phyloP scores from a whole-genome alignment of 2,113 vertebrate species.

The Phocoena sinus region DNA sequence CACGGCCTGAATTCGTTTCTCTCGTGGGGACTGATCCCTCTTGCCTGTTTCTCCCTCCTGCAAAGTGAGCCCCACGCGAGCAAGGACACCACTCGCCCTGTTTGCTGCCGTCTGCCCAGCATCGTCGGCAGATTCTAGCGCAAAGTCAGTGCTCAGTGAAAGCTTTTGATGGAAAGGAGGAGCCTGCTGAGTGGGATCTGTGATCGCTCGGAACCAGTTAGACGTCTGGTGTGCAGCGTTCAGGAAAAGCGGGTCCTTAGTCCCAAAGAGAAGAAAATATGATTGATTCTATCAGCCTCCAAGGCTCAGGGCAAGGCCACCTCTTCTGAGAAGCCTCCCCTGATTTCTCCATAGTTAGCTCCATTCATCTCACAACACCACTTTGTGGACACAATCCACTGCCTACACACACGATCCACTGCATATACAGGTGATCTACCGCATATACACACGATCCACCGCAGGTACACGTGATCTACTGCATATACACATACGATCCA shows the following conservation, averaged over 20 bases:
- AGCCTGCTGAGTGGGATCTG: background rate
- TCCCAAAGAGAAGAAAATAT: background rate
- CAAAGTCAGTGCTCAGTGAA: background rate
- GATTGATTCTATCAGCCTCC: background rate
- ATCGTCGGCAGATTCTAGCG: background rate
- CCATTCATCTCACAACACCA: background rate
- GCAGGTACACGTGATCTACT: background rate
- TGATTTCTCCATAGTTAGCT: background rate
- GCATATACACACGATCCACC: background rate
- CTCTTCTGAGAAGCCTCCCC: background rate
- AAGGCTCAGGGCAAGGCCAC: background rate
- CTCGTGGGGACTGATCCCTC: rapidly evolving
- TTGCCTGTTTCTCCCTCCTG: background rate
- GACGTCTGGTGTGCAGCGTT: background rate
- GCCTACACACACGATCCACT: background rate
- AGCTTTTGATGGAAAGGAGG: background rate
- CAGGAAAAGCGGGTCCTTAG: background rate
- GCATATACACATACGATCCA: background rate
- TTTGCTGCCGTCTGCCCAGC: background rate
- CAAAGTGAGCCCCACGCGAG: background rate
- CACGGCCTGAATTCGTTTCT: too few species aligned
- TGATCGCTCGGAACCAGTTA: background rate
- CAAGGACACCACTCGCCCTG: background rate
- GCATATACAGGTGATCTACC: background rate
- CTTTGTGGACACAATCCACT: too few species aligned